phyloP scores from a whole-genome alignment of 2,888 invertebrate species.

The Meghimatium bilineatum region DNA sequence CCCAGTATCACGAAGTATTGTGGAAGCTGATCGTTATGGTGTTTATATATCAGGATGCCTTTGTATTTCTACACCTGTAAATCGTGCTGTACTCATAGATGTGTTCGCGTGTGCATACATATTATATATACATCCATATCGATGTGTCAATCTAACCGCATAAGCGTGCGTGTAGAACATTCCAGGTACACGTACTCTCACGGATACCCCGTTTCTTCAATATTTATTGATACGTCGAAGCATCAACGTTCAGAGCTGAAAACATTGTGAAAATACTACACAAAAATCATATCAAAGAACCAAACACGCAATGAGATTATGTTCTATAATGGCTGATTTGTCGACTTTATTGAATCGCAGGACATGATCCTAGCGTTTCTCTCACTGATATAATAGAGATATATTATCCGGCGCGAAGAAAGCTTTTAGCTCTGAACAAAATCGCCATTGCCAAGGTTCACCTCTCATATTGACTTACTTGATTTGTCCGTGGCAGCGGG shows the following conservation, averaged over 20 bases:
- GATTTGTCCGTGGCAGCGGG: conserved; percentile 34
- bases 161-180: no score
- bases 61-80: no score
- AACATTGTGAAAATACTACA: neutral
- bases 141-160: no score
- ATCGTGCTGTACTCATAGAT: no score
- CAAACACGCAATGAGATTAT: conserved; percentile 42
- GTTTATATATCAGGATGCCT: no score
- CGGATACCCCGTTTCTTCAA: no score
- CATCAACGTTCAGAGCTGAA: neutral
- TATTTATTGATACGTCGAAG: no score
- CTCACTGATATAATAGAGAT: conserved; percentile 39
- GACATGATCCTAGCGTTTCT: conserved; percentile 1
- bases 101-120: no score
- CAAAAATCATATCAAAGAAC: conserved; percentile 25
- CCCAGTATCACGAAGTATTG: no score
- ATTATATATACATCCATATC: no score
- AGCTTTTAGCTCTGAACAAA: conserved; percentile 41
- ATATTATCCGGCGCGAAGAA: conserved; percentile 42
- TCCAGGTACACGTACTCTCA: no score
- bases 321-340: conserved; percentile 37
- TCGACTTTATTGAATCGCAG: conserved; percentile 36
- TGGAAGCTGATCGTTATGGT: no score
- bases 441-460: conserved; percentile 36
- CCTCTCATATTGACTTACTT: conserved; percentile 43